Base-by-base conservation (phyloP, 2,888 invertebrate genomes). In the Amphiduros pacificus region DNA sequence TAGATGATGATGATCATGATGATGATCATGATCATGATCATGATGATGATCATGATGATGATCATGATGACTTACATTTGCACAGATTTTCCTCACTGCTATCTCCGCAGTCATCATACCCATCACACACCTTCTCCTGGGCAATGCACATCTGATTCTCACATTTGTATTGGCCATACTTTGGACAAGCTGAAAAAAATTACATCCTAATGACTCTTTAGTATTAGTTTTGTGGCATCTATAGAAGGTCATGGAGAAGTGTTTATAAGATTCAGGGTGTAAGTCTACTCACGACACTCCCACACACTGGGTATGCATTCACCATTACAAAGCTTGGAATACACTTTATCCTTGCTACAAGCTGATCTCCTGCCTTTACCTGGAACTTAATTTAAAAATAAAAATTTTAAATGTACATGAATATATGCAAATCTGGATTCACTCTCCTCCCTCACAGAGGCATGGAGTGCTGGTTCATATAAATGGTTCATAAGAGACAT, bases 251-350 rank as follows among this genome's bases (percentile, higher is more conserved):
- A n/a, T n/a, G n/a, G n/a, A n/a, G n/a, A n/a, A n/a, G n/a, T n/a
- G n/a, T n/a, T n/a, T n/a, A n/a, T n/a, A 11, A 11, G 14, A 36
- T 36, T 11, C 36, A 36, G 9, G 36, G 36, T 14, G 36, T 36
- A 36, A 14, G 31, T 29, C 11, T 22, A 36, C 61, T 56, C 44
- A 61, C 61, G 61, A 27, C 61, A 61, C 22, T 56, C 55, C 22
- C 40, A 56, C 2, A 40, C 26, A 2, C 24, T 26, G 1, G 55
- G 51, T 11, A 61, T 50, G 24, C 61, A 61, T 24, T 61, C 61
- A 1, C 61, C 61, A 22, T 61, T 61, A 56, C 61, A 61, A 4
- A 61, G 51, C 24, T 56, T 44, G n/a, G 51, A 29, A n/a, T 27
- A 50, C 20, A 48, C 49, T 5, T 51, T 1, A 14, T 40, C 41